Percentiles rank a stretch among this genome's conserved stretches.
phyloP scores from a whole-genome alignment of 2,797 vertebrate genomes.

The Sebastes jordani region DNA sequence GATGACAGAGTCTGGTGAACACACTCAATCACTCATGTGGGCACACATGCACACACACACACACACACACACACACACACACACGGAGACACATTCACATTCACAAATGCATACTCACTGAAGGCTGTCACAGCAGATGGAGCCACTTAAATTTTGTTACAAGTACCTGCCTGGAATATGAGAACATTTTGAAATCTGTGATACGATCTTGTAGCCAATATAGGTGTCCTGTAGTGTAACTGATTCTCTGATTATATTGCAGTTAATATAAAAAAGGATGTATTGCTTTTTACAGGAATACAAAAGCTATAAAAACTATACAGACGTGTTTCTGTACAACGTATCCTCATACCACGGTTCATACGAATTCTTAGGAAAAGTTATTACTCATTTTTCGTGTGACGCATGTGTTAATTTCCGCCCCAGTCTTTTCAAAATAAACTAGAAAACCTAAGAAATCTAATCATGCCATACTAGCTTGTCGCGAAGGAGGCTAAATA shows the following conservation, averaged over 20 bases:
- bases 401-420: no score
- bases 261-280: not conserved
- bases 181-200: constrained; percentile 28
- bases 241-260: constrained; percentile 22
- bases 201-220: not conserved
- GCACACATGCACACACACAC: constrained; percentile 13
- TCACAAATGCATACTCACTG: constrained; percentile 36
- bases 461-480: no score
- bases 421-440: no score
- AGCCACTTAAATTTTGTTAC: constrained; percentile 61
- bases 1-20: constrained; percentile 69
- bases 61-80: constrained; percentile 3
- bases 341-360: no score
- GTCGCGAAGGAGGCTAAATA: no score
- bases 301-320: not conserved
- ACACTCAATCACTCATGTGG: constrained; percentile 54
- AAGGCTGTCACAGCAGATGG: constrained; percentile 63
- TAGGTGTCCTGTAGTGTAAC: not conserved
- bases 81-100: not conserved
- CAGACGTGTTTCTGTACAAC: not conserved
- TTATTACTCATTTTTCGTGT: no score
- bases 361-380: no score
- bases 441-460: no score
- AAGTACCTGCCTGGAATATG: constrained; percentile 54
- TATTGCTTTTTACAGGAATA: not conserved